Conservation (phyloP, 2,113 vertebrate species). For the Oxyruncus cristatus region DNA sequence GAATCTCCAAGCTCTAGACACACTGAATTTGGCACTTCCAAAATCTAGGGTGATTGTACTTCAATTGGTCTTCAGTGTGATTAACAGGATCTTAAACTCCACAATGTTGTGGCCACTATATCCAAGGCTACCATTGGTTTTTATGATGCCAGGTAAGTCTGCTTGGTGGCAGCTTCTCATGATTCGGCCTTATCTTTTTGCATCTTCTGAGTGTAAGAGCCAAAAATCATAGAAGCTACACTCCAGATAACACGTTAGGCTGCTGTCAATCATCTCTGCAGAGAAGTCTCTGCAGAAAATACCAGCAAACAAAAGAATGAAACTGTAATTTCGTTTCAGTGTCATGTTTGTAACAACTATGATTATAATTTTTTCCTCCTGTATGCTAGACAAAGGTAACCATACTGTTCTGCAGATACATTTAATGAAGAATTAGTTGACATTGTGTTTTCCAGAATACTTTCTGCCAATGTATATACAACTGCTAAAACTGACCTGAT, state of each 20-base stretch:
- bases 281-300: neutral
- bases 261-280: neutral
- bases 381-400: neutral
- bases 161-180: neutral
- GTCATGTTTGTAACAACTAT: neutral
- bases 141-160: no score
- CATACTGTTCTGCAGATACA: neutral
- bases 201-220: neutral
- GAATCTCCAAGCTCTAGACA: neutral
- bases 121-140: neutral
- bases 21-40: neutral
- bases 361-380: neutral
- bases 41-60: neutral
- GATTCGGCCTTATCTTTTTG: neutral
- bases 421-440: neutral
- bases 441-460: neutral
- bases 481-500: neutral
- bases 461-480: neutral
- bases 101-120: neutral
- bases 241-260: neutral
- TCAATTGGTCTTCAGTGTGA: neutral
- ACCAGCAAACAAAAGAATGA: neutral
- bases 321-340: neutral
- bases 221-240: neutral
- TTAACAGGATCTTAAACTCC: neutral